These are phyloP conservation scores for Solea solea DNA, from an alignment of 2,113 vertebrate genomes.

Conservation along the genomic window DNA sequence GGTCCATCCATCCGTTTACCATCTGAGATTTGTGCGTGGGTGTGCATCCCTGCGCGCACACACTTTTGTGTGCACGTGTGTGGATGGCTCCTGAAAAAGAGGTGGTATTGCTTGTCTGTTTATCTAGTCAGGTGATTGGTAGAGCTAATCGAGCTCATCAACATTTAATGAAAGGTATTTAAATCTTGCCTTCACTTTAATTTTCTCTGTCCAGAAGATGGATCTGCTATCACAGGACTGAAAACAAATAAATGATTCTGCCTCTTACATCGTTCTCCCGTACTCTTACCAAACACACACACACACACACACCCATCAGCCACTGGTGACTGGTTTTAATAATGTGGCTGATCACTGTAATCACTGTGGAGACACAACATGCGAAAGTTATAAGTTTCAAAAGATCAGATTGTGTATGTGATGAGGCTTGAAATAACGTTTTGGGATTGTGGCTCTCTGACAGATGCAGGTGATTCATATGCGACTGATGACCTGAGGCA, in stretches of 20 bases:
- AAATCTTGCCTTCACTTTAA: conserved; percentile 39
- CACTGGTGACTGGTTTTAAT: background rate
- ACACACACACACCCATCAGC: background rate
- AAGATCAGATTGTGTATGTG: background rate
- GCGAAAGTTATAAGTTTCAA: no score
- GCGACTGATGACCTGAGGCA: background rate
- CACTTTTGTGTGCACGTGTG: background rate
- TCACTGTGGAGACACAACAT: background rate
- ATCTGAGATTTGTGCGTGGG: conserved; percentile 11
- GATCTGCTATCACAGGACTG: conserved; percentile 22
- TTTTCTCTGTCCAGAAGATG: conserved; percentile 24
- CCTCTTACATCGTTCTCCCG: conserved; percentile 1
- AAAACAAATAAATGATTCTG: conserved; percentile 41
- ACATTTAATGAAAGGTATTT: conserved; percentile 60
- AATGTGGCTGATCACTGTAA: background rate
- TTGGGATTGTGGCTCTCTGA: no score
- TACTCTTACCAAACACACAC: background rate
- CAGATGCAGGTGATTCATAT: background rate
- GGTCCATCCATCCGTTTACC: conserved; percentile 14
- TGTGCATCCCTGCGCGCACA: background rate
- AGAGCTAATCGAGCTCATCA: conserved; percentile 46
- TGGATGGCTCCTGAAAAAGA: conserved; percentile 2
- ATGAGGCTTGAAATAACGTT: background rate
- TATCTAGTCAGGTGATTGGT: conserved; percentile 27
- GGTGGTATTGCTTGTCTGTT: conserved; percentile 9